phyloP scores from a whole-genome alignment of 2,113 vertebrate genomes.

The Otus sunia region DNA sequence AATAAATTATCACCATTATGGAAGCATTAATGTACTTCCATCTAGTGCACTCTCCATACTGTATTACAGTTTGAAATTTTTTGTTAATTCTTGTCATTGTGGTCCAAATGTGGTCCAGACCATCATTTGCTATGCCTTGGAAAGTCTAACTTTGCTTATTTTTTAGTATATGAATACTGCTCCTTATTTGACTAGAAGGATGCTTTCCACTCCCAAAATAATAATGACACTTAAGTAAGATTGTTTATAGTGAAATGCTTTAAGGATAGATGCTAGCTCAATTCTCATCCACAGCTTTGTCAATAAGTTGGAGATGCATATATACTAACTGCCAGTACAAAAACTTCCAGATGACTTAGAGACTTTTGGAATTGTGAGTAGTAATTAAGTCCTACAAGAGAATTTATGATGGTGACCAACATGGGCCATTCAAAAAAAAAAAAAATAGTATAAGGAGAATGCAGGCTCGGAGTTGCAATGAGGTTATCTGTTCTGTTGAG shows the following conservation, averaged over 20 bases:
- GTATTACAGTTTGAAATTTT: neutral
- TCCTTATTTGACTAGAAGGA: neutral
- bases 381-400: neutral
- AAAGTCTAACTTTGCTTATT: neutral
- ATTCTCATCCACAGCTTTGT: neutral
- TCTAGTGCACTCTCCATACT: neutral
- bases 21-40: neutral
- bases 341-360: neutral
- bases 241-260: neutral
- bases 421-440: neutral
- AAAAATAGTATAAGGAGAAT: neutral
- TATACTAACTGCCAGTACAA: neutral
- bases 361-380: neutral
- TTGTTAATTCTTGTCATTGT: neutral
- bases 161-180: neutral
- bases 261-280: neutral
- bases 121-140: fast-evolving
- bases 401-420: neutral
- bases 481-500: neutral
- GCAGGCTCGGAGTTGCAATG: neutral
- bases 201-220: neutral
- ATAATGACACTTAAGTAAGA: neutral
- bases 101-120: neutral
- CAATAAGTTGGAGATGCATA: neutral
- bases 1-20: neutral